Base-by-base conservation (phyloP, 2,888 invertebrate genomes). In the Tricholauxania praeusta region DNA sequence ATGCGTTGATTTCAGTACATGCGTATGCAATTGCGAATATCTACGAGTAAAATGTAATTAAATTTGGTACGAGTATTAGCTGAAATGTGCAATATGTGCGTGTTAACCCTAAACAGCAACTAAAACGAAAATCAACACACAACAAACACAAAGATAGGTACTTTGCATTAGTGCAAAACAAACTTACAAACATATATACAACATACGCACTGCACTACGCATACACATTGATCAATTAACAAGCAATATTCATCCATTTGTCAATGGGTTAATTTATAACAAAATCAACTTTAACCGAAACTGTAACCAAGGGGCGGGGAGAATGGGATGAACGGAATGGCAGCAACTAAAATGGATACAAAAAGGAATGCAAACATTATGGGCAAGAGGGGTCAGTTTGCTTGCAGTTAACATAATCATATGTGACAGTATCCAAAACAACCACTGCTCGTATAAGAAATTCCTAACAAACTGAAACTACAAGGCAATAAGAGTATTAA, bases 161-260 rank as follows among this genome's bases (percentile, higher is more conserved):
- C 55, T 28, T 10, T n/a, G 64, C 49, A 48, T 48, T 51, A 15
- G 19, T 14, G 19, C 51, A 49, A 64, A 17, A 28, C 47, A 64
- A 15, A 39, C 39, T 28, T 65, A 59, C 59, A 72, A 22, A 71
- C 49, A 59, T 7, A 53, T 22, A 52, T 39, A 63, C 39, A 39
- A 59, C 12, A 14, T 57, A 59, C 22, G n/a, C 28, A 10, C 19
- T 32, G 52, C 12, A 8, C 12, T 59, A 70, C 39, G 82, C 81
- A 82, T 83, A 82, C 81, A 82, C 85, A 85, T 85, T 84, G 86
- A 87, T 87, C 85, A 86, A 87, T 87, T 87, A 87, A 86, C 86
- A 86, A 75, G 83, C 85, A 83, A 86, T 87, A 86, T 83, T 39
- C 39, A 85, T 86, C 85, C 86, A 86, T 86, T 86, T 86, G 87